A percentile compares a stretch with the other conserved stretches of the same genome.
phyloP scores from a whole-genome alignment of 2,797 vertebrate genomes.

The Poeciliopsis presidionis region DNA sequence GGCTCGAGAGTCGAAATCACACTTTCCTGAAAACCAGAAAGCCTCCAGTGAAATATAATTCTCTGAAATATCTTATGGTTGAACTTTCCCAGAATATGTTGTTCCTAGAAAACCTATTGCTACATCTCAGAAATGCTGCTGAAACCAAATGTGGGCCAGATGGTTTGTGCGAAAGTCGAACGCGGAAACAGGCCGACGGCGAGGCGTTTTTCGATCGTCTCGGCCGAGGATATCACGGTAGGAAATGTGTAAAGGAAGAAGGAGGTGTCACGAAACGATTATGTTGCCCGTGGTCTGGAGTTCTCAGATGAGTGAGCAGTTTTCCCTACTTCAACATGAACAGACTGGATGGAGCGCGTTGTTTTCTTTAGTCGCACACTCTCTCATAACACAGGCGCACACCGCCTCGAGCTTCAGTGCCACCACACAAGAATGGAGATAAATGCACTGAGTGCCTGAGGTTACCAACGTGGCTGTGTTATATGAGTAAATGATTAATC shows the following conservation, averaged over 20 bases:
- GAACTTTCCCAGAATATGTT: conserved; percentile 61
- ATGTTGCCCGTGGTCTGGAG: conserved; percentile 25
- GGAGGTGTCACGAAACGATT: conserved; percentile 18
- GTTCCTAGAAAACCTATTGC: conserved; percentile 71
- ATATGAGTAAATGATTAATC: conserved; percentile 84
- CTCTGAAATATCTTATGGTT: conserved; percentile 56
- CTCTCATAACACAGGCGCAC: conserved; percentile 13
- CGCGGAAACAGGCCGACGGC: conserved; percentile 43
- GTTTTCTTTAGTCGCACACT: conserved; percentile 34
- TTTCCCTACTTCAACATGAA: conserved; percentile 21
- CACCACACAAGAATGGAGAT: conserved; percentile 79
- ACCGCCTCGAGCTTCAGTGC: conserved; percentile 56
- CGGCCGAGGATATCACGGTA: conserved; percentile 28
- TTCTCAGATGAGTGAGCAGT: conserved; percentile 28
- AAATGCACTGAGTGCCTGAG: conserved; percentile 81
- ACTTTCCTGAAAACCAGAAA: conserved; percentile 66
- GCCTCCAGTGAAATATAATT: conserved; percentile 58
- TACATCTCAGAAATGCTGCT: conserved; percentile 61
- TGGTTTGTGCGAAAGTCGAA: conserved; percentile 64
- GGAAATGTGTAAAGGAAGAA: conserved; percentile 14
- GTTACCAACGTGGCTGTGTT: conserved; percentile 80
- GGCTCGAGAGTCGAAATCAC: conserved; percentile 56
- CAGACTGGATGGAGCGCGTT: conserved; percentile 35
- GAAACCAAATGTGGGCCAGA: conserved; percentile 58
- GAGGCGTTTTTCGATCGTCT: conserved; percentile 32